Base-by-base conservation (phyloP, 2,797 vertebrate genomes). In the Luscinia luscinia region DNA sequence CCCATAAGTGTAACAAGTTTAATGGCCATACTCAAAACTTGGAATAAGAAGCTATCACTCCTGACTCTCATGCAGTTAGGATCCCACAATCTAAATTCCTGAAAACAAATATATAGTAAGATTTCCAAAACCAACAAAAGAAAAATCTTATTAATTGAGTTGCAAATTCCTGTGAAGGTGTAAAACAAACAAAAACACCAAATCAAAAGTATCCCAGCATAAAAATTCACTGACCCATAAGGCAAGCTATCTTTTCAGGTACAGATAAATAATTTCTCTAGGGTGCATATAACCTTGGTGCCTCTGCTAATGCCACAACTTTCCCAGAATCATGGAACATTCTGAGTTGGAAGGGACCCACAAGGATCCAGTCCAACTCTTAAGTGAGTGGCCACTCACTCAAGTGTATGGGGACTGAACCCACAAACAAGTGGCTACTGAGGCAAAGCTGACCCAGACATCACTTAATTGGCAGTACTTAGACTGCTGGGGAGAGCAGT, bases 341-440 rank as follows among this genome's bases (percentile, higher is more conserved):
- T 46, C 30, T 46, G 30, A 17, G 21, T 14, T 52, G 51, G 45
- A 83, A 58, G 28, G 34, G 17, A 45, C n/a, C 12, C 38, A 58
- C 26, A 61, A 48, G 30, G 28, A 67, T 30, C 0, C 0, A 67
- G 26, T 48, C 12, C 36, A 62, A 1, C 18, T 61, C 34, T 26
- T 27, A 27, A 48, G 48, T 12, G 34, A 36, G 48, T 6, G 11
- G 48, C 30, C 48, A 51, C 49, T 28, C 51, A 52, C 51, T 30
- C 51, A 52, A 52, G 17, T 15, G 6, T 17, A 11, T 16, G 22
- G 12, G 12, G 36, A 43, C 23, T 13, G 16, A 58, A 36, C 19
- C 9, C 21, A 8, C 0, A 0, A 0, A 38, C 26, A 59, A 76
- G 54, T 2, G 13, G 26, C 26, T 75, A 51, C 34, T 34, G 27